Conservation (phyloP, 2,113 vertebrate species). For the Danionella cerebrum region DNA sequence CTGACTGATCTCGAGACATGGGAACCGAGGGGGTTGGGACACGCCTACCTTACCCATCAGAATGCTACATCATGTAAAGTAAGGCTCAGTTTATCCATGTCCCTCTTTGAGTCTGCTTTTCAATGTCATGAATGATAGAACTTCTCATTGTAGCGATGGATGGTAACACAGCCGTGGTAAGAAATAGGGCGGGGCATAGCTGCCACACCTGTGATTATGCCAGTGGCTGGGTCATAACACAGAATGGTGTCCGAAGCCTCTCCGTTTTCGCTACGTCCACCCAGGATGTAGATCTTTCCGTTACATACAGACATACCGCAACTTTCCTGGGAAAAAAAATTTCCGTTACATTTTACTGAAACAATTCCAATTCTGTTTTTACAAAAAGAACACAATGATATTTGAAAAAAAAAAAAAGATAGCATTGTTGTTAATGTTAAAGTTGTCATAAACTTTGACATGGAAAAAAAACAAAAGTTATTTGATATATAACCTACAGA, state of each 20-base stretch:
- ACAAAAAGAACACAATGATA: too few species aligned
- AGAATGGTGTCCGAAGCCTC: constrained; percentile 92
- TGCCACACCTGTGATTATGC: constrained; percentile 91
- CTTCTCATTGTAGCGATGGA: constrained; percentile 95
- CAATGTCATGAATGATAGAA: constrained; percentile 73
- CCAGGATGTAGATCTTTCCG: constrained; percentile 95
- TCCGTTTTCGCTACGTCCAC: constrained; percentile 85
- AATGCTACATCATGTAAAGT: not conserved
- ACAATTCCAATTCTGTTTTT: not conserved
- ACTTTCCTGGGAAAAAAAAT: constrained; percentile 77
- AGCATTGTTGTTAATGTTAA: too few species aligned
- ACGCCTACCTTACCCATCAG: not conserved
- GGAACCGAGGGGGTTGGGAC: not conserved
- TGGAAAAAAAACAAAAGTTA: too few species aligned
- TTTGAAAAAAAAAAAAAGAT: too few species aligned
- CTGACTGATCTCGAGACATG: not conserved
- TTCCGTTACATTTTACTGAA: too few species aligned
- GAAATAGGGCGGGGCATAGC: constrained; percentile 96
- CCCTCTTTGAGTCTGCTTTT: not conserved
- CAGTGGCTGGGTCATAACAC: constrained; percentile 89
- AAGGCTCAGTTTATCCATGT: constrained; percentile 16
- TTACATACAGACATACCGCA: constrained; percentile 98
- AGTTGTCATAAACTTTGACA: too few species aligned
- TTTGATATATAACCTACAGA: too few species aligned
- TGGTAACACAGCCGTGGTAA: constrained; percentile 95